Conservation (phyloP, 1,140 invertebrate genomes). For the Drosophila pseudoananassae region DNA sequence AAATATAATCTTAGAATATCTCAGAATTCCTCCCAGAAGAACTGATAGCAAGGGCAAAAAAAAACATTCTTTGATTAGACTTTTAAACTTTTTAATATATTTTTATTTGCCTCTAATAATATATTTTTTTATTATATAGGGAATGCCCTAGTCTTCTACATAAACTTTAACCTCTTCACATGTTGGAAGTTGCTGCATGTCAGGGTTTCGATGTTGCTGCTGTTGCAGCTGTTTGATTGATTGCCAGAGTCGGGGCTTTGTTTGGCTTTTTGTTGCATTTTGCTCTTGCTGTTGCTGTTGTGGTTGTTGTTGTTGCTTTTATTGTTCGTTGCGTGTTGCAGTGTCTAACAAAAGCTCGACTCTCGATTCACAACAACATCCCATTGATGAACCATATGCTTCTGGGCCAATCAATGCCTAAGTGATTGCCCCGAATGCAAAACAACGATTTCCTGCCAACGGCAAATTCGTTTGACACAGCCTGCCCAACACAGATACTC, state of each 20-base stretch:
- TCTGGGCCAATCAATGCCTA: conserved; percentile 34
- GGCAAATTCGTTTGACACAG: conserved; percentile 62
- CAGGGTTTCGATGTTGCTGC: conserved; percentile 62
- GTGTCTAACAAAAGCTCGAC: conserved; percentile 43
- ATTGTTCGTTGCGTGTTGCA: conserved; percentile 36
- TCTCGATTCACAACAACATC: background rate
- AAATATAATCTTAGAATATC: too few relatives aligned
- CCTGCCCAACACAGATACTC: conserved; percentile 23
- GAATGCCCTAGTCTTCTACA: background rate
- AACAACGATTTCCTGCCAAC: conserved; percentile 50
- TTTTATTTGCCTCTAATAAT: background rate
- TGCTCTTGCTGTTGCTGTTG: conserved; percentile 13
- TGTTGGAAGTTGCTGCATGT: conserved; percentile 70
- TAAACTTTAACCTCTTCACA: conserved; percentile 9
- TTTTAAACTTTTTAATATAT: background rate
- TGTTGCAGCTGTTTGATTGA: conserved; percentile 83
- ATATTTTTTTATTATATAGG: background rate
- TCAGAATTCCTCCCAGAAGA: background rate
- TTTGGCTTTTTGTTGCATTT: conserved; percentile 46
- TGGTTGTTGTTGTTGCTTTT: conserved; percentile 5
- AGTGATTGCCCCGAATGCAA: conserved; percentile 37
- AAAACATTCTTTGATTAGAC: too few relatives aligned
- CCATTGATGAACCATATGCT: conserved; percentile 49
- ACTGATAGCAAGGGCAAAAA: too few relatives aligned
- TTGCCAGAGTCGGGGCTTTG: conserved; percentile 73